A percentile compares a stretch with the other conserved stretches of the same genome.
Conservation (phyloP, 1,140 invertebrate genomes). For the Zaprionus inermis region DNA sequence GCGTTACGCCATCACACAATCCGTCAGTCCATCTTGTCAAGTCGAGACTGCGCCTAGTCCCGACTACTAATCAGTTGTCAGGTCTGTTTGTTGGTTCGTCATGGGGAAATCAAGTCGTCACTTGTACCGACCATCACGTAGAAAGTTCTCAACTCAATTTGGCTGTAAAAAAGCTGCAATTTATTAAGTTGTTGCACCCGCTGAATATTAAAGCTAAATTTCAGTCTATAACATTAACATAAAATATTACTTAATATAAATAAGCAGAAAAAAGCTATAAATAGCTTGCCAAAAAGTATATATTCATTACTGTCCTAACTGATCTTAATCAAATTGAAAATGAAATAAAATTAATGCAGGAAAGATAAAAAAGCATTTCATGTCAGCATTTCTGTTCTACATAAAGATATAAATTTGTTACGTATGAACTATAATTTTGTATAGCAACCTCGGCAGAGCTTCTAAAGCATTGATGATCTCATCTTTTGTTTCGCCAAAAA, state of each 20-base stretch:
- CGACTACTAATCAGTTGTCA: slow-evolving; percentile 33
- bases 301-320: background rate
- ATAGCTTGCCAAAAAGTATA: background rate
- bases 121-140: slow-evolving; percentile 23
- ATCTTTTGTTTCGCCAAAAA: slow-evolving; percentile 32
- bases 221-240: background rate
- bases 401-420: background rate
- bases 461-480: slow-evolving; percentile 53
- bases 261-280: background rate
- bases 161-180: background rate
- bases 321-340: background rate
- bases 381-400: background rate
- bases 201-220: slow-evolving; percentile 19
- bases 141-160: slow-evolving; percentile 22
- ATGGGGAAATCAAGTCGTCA: slow-evolving; percentile 31
- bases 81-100: slow-evolving; percentile 11
- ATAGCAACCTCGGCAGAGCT: background rate
- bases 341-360: background rate
- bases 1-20: background rate
- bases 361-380: background rate
- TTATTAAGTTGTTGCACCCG: slow-evolving; percentile 5
- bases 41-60: slow-evolving; percentile 1
- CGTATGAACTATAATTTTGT: slow-evolving; percentile 14
- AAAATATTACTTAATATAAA: slow-evolving; percentile 1
- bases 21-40: slow-evolving; percentile 6